phyloP scores from a whole-genome alignment of 1,140 invertebrate species.

The Drosophila murphyi region DNA sequence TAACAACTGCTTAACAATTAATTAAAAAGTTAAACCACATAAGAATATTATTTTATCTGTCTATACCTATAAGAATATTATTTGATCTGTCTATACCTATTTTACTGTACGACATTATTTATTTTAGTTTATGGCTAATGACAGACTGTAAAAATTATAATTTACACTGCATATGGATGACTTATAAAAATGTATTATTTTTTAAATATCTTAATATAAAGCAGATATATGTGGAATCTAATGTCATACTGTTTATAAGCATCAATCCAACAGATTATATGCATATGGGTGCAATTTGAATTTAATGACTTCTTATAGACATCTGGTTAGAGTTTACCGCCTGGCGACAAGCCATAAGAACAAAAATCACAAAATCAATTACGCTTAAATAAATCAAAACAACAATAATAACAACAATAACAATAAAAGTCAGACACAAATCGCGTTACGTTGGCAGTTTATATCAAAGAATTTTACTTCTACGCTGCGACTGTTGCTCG shows the following conservation, averaged over 20 bases:
- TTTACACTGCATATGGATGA: too few species aligned
- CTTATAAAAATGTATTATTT: too few species aligned
- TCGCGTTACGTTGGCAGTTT: slow-evolving; percentile 48
- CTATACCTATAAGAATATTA: too few species aligned
- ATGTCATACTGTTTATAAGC: neutral
- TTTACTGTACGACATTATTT: too few species aligned
- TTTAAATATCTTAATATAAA: too few species aligned
- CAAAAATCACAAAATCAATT: neutral
- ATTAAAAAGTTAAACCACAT: too few species aligned
- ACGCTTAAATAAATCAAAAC: neutral
- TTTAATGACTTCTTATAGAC: neutral
- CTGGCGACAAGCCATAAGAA: neutral
- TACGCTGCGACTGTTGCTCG: slow-evolving; percentile 37
- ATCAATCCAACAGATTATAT: neutral
- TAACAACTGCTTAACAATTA: too few species aligned
- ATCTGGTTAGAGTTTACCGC: neutral
- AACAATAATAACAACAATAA: slow-evolving; percentile 7
- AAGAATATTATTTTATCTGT: too few species aligned
- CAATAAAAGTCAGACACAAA: slow-evolving; percentile 17
- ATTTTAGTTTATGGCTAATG: too few species aligned
- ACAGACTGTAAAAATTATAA: too few species aligned
- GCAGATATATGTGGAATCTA: too few species aligned
- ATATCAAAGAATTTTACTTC: slow-evolving; percentile 43
- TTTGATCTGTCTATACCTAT: too few species aligned
- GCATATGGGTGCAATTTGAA: neutral